Conservation (phyloP, 2,888 invertebrate species). For the Lithophane socia region DNA sequence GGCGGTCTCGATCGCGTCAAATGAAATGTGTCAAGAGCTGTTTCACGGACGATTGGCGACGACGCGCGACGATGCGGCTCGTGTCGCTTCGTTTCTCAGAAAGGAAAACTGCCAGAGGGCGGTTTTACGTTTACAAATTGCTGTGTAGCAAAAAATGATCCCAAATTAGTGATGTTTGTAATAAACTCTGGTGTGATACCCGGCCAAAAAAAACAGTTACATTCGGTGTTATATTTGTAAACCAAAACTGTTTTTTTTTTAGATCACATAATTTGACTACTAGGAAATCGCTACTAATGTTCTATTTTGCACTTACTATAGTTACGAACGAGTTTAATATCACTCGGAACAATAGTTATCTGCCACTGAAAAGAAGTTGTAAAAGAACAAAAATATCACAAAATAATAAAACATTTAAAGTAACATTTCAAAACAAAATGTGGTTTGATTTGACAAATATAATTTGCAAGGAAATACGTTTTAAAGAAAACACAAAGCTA, state of each 20-base stretch:
- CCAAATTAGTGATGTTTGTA: conserved; percentile 38
- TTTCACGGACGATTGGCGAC: conserved; percentile 86
- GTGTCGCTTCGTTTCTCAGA: conserved; percentile 67
- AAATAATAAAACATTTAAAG: conserved; percentile 42
- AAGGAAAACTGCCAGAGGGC: conserved; percentile 66
- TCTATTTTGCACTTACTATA: not conserved
- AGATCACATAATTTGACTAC: not conserved
- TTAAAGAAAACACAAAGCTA: conserved; percentile 81
- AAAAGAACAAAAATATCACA: not conserved
- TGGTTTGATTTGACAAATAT: conserved; percentile 77
- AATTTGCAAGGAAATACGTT: conserved; percentile 76
- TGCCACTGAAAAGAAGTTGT: not conserved
- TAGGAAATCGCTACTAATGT: not conserved
- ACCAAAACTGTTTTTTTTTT: not conserved
- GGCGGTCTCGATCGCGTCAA: conserved; percentile 76
- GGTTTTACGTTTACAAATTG: conserved; percentile 66
- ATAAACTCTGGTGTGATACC: conserved; percentile 18
- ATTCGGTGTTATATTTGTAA: not conserved
- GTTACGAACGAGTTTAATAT: not conserved
- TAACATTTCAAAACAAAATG: conserved; percentile 64
- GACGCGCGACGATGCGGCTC: conserved; percentile 66
- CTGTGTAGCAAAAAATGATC: conserved; percentile 53
- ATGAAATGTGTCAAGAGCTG: conserved; percentile 88
- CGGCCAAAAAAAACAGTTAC: not conserved
- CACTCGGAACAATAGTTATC: not conserved